Evolutionary conservation across 2,797 vertebrate genomes (phyloP), one percentile per base, ranked within the genome.

Genomic region (Enteromius viviparus): DNA sequence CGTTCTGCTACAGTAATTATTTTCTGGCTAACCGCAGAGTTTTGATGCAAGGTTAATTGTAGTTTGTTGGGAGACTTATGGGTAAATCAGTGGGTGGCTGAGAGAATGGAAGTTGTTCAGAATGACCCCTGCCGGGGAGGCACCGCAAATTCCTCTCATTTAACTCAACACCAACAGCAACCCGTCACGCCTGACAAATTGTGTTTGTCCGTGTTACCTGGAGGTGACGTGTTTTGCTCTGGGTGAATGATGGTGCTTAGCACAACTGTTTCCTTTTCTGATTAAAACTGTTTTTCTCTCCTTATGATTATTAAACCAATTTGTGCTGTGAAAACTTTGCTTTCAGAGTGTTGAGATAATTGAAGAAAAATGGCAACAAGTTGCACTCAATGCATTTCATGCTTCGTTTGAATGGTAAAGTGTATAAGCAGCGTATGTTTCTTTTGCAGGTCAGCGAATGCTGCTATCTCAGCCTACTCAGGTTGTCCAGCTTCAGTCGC

Each of bases 401-500:
- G 7, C 19, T 79, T 55, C 2, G 21, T 32, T 60, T 60, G 14
- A 26, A 11, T 11, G 23, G 55, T 17, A 10, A 42, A 45, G 4
- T 47, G 8, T 8, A 34, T 72, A 34, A 72, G 32, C 10, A n/a
- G 32, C 29, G 2, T 77, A 26, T 47, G 60, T 70, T 19, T 76
- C 23, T 78, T 37, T 12, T 49, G 60, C 90, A 99, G 98, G 95
- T 88, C 93, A 88, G 4, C 91, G 95, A 0, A 85, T 97, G 84
- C 85, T 97, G 90, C 92, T 99, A 62, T 92, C 96, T 49, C 96
- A 95, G 90, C 90, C 96, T 0, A 23, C 94, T 51, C 92, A 91
- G 87, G 87, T 99, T 87, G 93, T 97, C 0, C 97, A 97, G 85
- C 94, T 99, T 83, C 96, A 96, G 87, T 86, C 94, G 3, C 90